A percentile compares a stretch with the other conserved stretches of the same genome.
Evolutionary conservation across 2,797 vertebrate genomes (phyloP).

Genomic region (Stomatorhinus walkeri): DNA sequence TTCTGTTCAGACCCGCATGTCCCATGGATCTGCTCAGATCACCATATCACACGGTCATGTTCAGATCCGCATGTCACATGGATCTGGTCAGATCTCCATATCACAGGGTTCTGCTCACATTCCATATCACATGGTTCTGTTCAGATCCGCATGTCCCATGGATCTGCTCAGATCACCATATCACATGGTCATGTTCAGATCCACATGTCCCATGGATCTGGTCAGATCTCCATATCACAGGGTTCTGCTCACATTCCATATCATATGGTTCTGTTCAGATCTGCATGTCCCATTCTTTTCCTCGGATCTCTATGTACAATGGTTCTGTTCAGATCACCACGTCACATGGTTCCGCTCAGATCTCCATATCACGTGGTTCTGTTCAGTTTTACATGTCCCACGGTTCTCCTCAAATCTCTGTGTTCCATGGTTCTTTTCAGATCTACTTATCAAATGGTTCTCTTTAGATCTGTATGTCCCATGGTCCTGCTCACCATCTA

Average conservation of each 20-base stretch:
- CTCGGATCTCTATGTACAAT: neutral
- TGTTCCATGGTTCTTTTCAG: neutral
- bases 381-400: neutral
- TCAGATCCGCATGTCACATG: neutral
- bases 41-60: neutral
- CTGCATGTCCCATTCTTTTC: neutral
- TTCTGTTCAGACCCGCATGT: neutral
- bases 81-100: too few relatives aligned
- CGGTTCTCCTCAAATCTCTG: neutral
- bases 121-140: neutral
- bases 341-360: neutral
- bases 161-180: too few relatives aligned
- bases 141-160: too few relatives aligned
- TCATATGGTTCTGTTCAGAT: neutral
- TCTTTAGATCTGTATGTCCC: neutral
- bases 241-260: too few relatives aligned
- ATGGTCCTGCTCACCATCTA: neutral
- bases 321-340: neutral
- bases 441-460: neutral
- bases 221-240: too few relatives aligned
- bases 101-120: too few relatives aligned
- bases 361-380: neutral
- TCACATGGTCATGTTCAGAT: neutral
- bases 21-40: too few relatives aligned
- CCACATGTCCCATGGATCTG: neutral